phyloP scores from a whole-genome alignment of 2,888 invertebrate genomes.

The Dryomyza anilis region DNA sequence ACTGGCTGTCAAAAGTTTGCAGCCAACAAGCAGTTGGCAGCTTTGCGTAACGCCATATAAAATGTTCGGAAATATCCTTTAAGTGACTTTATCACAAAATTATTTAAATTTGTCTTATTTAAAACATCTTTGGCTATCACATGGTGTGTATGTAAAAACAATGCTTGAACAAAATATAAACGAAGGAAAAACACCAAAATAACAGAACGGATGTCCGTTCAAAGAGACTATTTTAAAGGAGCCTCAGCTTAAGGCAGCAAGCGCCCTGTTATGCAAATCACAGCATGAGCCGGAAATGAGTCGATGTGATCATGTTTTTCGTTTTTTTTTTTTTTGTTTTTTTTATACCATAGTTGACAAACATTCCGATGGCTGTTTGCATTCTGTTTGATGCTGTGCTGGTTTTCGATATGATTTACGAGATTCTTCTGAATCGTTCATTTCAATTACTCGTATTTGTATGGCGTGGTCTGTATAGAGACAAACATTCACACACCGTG shows the following conservation, averaged over 20 bases:
- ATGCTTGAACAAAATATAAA: too few species aligned
- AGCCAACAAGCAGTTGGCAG: too few species aligned
- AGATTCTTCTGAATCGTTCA: slow-evolving; percentile 12
- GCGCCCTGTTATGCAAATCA: neutral
- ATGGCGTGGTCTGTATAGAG: neutral
- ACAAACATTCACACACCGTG: neutral
- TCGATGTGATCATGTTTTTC: neutral
- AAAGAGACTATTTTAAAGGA: neutral
- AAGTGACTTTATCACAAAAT: too few species aligned
- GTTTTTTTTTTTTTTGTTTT: neutral
- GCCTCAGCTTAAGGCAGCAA: neutral
- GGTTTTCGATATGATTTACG: slow-evolving; percentile 14
- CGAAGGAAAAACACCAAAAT: too few species aligned
- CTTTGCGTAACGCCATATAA: too few species aligned
- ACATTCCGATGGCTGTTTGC: neutral
- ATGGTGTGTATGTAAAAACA: too few species aligned
- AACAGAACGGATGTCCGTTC: neutral
- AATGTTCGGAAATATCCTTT: too few species aligned
- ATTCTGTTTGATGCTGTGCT: neutral
- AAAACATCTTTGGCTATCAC: too few species aligned
- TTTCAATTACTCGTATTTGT: slow-evolving; percentile 1
- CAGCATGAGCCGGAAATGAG: neutral
- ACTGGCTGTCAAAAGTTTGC: too few species aligned
- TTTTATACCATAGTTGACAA: neutral
- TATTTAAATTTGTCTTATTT: too few species aligned